Percentiles rank a stretch among this genome's conserved stretches.
These are phyloP conservation scores for Diplolepis rosae DNA, from an alignment of 2,888 invertebrate genomes.

Conservation along the genomic window DNA sequence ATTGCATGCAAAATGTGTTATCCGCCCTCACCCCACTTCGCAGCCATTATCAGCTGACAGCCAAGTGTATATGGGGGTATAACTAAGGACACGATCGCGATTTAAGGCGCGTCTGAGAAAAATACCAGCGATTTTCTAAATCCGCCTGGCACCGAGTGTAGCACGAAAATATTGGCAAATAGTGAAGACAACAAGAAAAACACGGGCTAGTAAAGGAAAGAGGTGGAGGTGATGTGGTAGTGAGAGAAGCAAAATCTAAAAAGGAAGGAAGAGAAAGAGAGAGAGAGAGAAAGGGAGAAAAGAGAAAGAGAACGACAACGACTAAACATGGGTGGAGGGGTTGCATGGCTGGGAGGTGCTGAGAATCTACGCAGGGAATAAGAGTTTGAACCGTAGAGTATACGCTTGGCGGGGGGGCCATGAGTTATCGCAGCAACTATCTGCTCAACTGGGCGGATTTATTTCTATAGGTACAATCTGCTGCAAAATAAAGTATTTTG, in stretches of 20 bases:
- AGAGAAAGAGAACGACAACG: neutral
- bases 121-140: conserved; percentile 63
- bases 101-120: conserved; percentile 54
- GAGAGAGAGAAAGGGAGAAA: conserved; percentile 29
- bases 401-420: conserved; percentile 52
- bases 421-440: conserved; percentile 71
- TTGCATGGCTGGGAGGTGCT: conserved; percentile 11
- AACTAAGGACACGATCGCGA: conserved; percentile 51
- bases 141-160: conserved; percentile 51
- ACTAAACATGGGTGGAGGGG: conserved; percentile 13
- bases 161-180: conserved; percentile 63
- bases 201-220: conserved; percentile 39
- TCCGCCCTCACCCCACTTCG: conserved; percentile 5
- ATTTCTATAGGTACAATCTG: conserved; percentile 72
- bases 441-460: conserved; percentile 68
- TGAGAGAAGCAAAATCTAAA: conserved; percentile 33
- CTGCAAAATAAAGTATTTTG: conserved; percentile 66
- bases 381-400: conserved; percentile 59
- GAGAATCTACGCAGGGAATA: conserved; percentile 36
- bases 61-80: conserved; percentile 38
- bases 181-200: conserved; percentile 59
- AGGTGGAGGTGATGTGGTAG: conserved; percentile 27
- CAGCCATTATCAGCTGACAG: conserved; percentile 14
- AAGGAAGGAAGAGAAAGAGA: conserved; percentile 22
- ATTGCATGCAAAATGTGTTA: neutral